Evolutionary conservation across 2,888 invertebrate genomes (phyloP), one percentile per base, ranked within the genome.

Genomic region (Euzetes globulus): DNA sequence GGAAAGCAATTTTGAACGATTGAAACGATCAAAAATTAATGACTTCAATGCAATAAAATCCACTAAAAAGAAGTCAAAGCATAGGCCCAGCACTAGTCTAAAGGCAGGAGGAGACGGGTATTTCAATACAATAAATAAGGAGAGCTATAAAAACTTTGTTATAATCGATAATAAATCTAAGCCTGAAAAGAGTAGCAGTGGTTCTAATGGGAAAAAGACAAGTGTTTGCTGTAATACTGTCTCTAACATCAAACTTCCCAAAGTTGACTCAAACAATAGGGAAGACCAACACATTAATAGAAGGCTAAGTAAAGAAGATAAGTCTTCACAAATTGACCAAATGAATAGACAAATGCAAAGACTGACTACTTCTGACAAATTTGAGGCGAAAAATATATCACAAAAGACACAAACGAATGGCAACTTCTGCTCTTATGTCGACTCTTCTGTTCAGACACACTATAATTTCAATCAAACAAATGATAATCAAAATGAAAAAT

Each of bases 71-170:
- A 71, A 55, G 27, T 22, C n/a, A 0, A 50, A 70, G 15, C 41
- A 75, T 41, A 45, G 75, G 19, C 78, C 78, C 19, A 75, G 72
- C 29, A 78, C 78, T 37, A 74, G 77, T 41, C 55, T 78, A 1
- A 77, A 76, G 52, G 15, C 75, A 13, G 72, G 77, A 13, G 78
- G 78, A 5, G 73, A 76, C 27, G 74, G 76, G 11, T 74, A 75
- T 70, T 76, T 47, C 70, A 47, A 41, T 27, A 76, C 76, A 37
- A 37, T 29, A 25, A 75, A 68, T 52, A 50, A 45, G 25, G 74
- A 76, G n/a, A 58, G 47, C 4, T 76, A 74, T 63, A 76, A 76
- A 70, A 76, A 74, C 29, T 76, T 76, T 63, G 47, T 75, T 29
- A 58, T 76, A 17, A 65, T 76, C n/a, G 65, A 73, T 68, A 74